Evolutionary conservation across 1,140 invertebrate species (phyloP), one percentile per base, ranked within the genome.

Genomic region (Heliconius congener): DNA sequence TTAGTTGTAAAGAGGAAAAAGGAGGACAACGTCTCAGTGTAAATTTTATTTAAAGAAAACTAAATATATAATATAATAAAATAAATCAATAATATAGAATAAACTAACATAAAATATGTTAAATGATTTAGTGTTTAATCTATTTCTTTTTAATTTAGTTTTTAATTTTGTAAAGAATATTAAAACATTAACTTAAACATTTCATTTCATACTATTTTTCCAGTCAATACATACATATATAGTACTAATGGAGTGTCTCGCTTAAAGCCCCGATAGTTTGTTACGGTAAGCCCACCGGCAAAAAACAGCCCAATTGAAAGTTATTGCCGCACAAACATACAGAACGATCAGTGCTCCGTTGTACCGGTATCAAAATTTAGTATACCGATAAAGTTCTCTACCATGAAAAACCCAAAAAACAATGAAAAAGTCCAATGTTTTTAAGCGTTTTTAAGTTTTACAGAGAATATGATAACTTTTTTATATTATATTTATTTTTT

Each of bases 281-380:
- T 81, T 83, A 72, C 77, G 71, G 74, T 83, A 83, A 84, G 80
- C 80, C 78, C 66, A 50, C 60, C 80, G 77, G 80, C 73, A 83
- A 82, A 82, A 84, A 84, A 79, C 74, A 71, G 75, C 77, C 76
- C 83, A 79, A 84, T 84, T 80, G 83, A 82, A 84, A 84, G 81
- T 84, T 84, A 84, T 82, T 80, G 83, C 76, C 80, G 34, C 80
- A 84, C 82, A 81, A 81, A 81, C 72, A 79, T 70, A 77, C 77
- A 73, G 73, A 77, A 77, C 76, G 76, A 76, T 78, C n/a, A 66
- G 74, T 73, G 30, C 74, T 75, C 46, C 34, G 39, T 74, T 81
- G 80, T 78, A 60, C 76, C 11, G 74, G 60, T 78, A 81, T 81
- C 76, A 81, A 76, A 81, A 81, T 81, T 81, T 81, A 81, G 50